Base-by-base conservation (phyloP, 2,888 invertebrate genomes). In the Drosophila emarginata region DNA sequence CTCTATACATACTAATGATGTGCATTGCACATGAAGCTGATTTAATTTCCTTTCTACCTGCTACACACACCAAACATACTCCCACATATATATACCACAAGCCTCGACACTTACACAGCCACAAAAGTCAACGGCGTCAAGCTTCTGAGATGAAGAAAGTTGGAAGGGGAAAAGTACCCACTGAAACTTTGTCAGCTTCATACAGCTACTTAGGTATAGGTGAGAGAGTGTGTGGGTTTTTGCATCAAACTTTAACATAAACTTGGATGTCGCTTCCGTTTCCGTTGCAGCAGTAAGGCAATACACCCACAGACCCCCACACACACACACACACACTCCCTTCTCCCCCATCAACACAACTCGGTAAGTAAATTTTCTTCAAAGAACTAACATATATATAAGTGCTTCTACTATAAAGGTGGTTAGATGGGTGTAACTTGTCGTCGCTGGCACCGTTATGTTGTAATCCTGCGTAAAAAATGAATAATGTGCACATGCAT, bases 201-300 rank as follows among this genome's bases (percentile, higher is more conserved):
- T 65, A 78, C 40, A 71, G 73, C 79, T 76, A 84, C 79, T 84
- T 73, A 73, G 62, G 56, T 28, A 58, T 62, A 58, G 26, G 56
- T 39, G 40, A 69, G 65, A 60, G 61, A 36, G 69, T 53, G 68
- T 59, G 61, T 69, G 67, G 74, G 67, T 72, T 75, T 72, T 74
- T 87, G 80, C 81, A 81, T 85, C 86, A 85, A 85, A 86, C 84
- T 86, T 84, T 83, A 85, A 84, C 77, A 85, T 87, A 84, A 85
- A 85, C 78, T 85, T 79, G 76, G 80, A 74, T 84, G 86, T 78
- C 84, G 79, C 79, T 79, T 85, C 83, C 83, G 86, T 72, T 83
- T 84, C 84, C 84, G 84, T 69, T 73, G 76, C 74, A 45, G 52
- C 39, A 32, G 52, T 56, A 62, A 71, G 56, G 32, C 2, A 32